A percentile compares a stretch with the other conserved stretches of the same genome.
Conservation (phyloP, 2,113 vertebrate genomes). For the Tachuris rubrigastra region DNA sequence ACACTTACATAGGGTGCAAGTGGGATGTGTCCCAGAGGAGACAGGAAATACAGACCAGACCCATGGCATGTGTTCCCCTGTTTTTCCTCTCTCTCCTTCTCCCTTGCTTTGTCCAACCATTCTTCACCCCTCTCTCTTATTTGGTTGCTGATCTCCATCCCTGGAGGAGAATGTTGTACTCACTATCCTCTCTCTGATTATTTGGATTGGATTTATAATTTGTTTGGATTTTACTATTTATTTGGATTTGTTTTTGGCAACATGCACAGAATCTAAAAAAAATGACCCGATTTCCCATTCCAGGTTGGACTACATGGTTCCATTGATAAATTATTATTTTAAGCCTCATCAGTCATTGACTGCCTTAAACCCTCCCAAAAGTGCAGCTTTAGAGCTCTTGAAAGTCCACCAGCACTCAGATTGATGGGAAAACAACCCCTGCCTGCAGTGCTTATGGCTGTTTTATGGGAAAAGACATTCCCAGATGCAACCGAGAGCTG, state of each 20-base stretch:
- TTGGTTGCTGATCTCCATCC: not conserved
- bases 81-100: not conserved
- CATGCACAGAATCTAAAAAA: accelerated
- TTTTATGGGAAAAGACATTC: not conserved
- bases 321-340: not conserved
- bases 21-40: accelerated
- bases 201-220: not conserved
- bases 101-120: not conserved
- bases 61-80: accelerated
- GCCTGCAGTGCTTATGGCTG: not conserved
- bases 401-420: not conserved
- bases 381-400: not conserved
- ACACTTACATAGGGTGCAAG: accelerated
- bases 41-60: not conserved
- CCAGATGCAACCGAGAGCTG: too few relatives aligned
- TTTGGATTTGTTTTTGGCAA: not conserved
- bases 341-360: not conserved
- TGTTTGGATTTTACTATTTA: not conserved
- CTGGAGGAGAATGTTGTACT: not conserved
- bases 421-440: not conserved
- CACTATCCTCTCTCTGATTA: not conserved
- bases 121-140: not conserved
- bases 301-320: accelerated
- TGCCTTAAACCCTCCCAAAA: not conserved
- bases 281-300: not conserved